Conservation (phyloP, 1,140 invertebrate genomes). For the Steinernema khuongi region DNA sequence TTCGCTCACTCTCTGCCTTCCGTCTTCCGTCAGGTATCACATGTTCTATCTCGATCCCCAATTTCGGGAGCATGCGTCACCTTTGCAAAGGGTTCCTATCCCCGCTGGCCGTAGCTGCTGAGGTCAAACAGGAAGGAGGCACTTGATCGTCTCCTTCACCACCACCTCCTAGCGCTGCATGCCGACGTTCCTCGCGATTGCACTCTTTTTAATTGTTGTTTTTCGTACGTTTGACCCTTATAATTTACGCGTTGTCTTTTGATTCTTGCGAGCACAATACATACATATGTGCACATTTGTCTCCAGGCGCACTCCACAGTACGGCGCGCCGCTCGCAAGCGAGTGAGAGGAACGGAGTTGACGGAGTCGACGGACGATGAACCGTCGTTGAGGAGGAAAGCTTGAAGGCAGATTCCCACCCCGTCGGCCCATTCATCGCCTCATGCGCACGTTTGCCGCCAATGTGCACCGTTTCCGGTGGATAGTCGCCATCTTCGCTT, state of each 20-base stretch:
- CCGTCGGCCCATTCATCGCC: background rate
- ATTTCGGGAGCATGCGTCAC: too few relatives aligned
- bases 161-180: too few relatives aligned
- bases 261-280: background rate
- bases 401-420: background rate
- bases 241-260: background rate
- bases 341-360: background rate
- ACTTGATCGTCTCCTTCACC: too few relatives aligned
- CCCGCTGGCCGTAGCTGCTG: too few relatives aligned
- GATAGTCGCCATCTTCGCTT: background rate
- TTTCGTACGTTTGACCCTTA: slow-evolving; percentile 6
- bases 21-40: background rate
- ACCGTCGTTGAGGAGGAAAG: background rate
- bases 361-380: slow-evolving; percentile 1
- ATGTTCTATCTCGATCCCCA: too few relatives aligned
- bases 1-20: background rate
- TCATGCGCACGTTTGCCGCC: background rate
- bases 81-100: too few relatives aligned
- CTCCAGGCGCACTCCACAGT: background rate
- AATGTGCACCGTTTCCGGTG: background rate
- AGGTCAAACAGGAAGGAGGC: too few relatives aligned
- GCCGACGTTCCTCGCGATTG: too few relatives aligned
- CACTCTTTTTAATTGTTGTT: slow-evolving; percentile 11
- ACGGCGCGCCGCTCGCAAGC: background rate
- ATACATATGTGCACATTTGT: background rate